phyloP scores from a whole-genome alignment of 2,888 invertebrate species.

The Spicauda simplicius region DNA sequence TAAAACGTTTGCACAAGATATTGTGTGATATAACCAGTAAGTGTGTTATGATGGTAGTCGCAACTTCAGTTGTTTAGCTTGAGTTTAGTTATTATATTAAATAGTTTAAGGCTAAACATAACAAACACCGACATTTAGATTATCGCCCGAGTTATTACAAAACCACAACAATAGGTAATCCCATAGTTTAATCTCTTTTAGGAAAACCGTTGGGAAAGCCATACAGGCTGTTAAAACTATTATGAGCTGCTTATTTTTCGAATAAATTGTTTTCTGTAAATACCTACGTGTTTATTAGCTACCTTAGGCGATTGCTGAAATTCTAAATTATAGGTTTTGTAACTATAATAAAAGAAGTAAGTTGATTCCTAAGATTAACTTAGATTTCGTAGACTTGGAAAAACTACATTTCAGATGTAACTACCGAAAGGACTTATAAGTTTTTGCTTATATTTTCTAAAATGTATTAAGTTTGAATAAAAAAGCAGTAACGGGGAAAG shows the following conservation, averaged over 20 bases:
- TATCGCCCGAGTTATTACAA: slow-evolving; percentile 36
- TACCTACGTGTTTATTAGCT: too few relatives aligned
- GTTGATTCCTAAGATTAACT: too few relatives aligned
- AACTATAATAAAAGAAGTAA: too few relatives aligned
- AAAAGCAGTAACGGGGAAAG: neutral
- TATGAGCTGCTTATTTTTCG: neutral
- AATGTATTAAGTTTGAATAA: too few relatives aligned
- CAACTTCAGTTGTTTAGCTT: slow-evolving; percentile 26
- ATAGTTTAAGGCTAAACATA: slow-evolving; percentile 23
- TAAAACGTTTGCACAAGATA: slow-evolving; percentile 36
- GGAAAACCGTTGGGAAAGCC: slow-evolving; percentile 24
- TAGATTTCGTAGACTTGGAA: too few relatives aligned
- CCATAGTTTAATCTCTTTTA: slow-evolving; percentile 30
- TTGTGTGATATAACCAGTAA: slow-evolving; percentile 28
- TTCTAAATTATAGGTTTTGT: too few relatives aligned
- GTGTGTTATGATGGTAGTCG: slow-evolving; percentile 29
- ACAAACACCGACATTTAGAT: slow-evolving; percentile 33
- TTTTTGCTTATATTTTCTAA: too few relatives aligned
- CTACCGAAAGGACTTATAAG: too few relatives aligned
- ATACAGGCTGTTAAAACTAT: neutral
- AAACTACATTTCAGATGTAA: too few relatives aligned
- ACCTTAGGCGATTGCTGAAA: too few relatives aligned
- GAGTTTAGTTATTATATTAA: slow-evolving; percentile 22
- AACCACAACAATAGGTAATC: slow-evolving; percentile 38
- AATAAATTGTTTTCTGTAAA: neutral